phyloP scores from a whole-genome alignment of 2,888 invertebrate species.

The Eupithecia insigniata region DNA sequence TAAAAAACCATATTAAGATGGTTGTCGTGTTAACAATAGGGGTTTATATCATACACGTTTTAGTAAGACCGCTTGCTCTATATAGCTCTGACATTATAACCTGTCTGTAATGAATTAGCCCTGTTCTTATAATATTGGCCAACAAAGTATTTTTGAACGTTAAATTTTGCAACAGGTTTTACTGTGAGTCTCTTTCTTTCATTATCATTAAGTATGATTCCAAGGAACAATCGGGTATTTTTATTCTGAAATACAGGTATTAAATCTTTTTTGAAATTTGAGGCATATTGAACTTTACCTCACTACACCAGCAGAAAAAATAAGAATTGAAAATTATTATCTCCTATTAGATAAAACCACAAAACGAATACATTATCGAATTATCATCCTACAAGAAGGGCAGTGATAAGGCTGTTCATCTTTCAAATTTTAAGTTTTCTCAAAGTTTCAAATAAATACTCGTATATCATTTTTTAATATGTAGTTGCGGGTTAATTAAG shows the following conservation, averaged over 20 bases:
- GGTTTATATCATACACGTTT: slow-evolving; percentile 28
- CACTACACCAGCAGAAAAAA: no score
- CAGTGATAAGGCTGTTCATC: background rate
- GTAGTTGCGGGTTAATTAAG: slow-evolving; percentile 80
- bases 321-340: no score
- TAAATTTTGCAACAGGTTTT: background rate
- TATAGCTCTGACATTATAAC: slow-evolving; percentile 40
- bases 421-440: slow-evolving; percentile 45
- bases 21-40: slow-evolving; percentile 63
- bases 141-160: slow-evolving; percentile 11
- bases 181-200: background rate
- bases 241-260: background rate
- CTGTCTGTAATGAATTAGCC: slow-evolving; percentile 21
- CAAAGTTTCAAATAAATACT: slow-evolving; percentile 56
- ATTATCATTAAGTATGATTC: background rate
- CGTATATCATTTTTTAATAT: slow-evolving; percentile 75
- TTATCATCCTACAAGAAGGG: background rate
- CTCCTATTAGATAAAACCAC: background rate
- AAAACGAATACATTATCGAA: background rate
- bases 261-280: background rate
- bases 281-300: background rate
- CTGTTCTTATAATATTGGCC: slow-evolving; percentile 1
- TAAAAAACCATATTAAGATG: slow-evolving; percentile 58
- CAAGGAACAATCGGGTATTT: background rate
- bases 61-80: slow-evolving; percentile 30